phyloP scores from a whole-genome alignment of 2,888 invertebrate species.

The Agrochola litura region DNA sequence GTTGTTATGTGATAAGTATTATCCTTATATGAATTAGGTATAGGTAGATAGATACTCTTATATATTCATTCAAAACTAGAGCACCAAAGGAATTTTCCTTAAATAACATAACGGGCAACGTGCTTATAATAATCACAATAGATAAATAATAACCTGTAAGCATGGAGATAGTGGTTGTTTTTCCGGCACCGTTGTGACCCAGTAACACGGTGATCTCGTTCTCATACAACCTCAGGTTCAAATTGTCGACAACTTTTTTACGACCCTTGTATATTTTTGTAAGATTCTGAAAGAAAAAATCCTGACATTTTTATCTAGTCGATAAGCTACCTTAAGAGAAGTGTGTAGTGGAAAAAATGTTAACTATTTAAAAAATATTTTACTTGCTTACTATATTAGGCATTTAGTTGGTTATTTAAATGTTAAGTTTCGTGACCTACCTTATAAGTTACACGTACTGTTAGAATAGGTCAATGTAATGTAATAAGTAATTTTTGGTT shows the following conservation, averaged over 20 bases:
- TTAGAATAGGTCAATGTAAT: no score
- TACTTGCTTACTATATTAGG: neutral
- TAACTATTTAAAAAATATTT: neutral
- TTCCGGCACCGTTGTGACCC: constrained; percentile 96
- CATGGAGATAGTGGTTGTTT: constrained; percentile 98
- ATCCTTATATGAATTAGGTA: neutral
- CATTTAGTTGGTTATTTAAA: neutral
- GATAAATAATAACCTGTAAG: constrained; percentile 92
- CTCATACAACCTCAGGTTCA: constrained; percentile 96
- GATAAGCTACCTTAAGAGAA: neutral
- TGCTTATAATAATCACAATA: neutral
- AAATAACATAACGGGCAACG: neutral
- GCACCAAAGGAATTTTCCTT: neutral
- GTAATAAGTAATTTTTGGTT: no score
- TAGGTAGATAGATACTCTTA: no score
- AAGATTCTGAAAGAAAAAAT: constrained; percentile 88
- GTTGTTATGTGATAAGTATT: neutral
- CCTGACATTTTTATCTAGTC: neutral
- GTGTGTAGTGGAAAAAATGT: neutral
- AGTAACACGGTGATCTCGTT: constrained; percentile 95
- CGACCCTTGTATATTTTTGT: constrained; percentile 92
- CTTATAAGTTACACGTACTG: neutral
- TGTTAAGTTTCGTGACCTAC: neutral
- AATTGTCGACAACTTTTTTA: constrained; percentile 92
- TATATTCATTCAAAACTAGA: neutral